Base-by-base conservation (phyloP, 2,888 invertebrate species). In the Stenichneumon culpator region DNA sequence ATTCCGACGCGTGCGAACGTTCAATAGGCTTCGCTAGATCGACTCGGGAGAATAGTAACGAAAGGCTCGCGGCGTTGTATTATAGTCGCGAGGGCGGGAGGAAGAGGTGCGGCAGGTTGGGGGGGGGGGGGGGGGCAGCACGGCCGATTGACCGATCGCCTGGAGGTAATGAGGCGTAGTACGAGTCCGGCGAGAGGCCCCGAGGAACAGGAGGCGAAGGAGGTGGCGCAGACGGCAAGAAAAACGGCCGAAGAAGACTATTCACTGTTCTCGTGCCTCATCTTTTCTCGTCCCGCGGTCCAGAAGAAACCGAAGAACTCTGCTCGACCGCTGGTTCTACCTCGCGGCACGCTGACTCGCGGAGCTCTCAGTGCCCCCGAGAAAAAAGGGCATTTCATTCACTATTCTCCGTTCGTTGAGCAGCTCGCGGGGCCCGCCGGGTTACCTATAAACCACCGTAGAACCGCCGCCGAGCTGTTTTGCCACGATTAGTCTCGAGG, bases 331-430 rank as follows among this genome's bases (percentile, higher is more conserved):
- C 69, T 14, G 32, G 6, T 50, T 57, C 50, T 72, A 54, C 25
- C 60, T 63, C 47, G 47, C 60, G 63, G 73, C 68, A 79, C 68
- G 74, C 32, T 63, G 72, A 82, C 70, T 72, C 52, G 73, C 68
- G 65, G 52, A 67, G 78, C 28, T 32, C 70, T 57, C 75, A 52
- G 52, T 63, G 57, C 60, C 75, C 47, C 70, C 57, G 52, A 78
- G 79, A 81, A 79, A 86, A 86, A 83, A 82, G 72, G 82, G 84
- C 83, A 84, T 84, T 87, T 86, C 84, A 86, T 87, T 87, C 83
- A 85, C 75, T 72, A 67, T 77, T 86, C 80, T 77, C 79, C 79
- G 75, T 78, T 82, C 78, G 72, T 72, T 84, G 79, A 80, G 77
- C 78, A 79, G 52, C 70, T 52, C 80, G 74, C 63, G 70, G 44